Evolutionary conservation across 2,113 vertebrate species (phyloP), one percentile per base, ranked within the genome.

Genomic region (Meles meles): DNA sequence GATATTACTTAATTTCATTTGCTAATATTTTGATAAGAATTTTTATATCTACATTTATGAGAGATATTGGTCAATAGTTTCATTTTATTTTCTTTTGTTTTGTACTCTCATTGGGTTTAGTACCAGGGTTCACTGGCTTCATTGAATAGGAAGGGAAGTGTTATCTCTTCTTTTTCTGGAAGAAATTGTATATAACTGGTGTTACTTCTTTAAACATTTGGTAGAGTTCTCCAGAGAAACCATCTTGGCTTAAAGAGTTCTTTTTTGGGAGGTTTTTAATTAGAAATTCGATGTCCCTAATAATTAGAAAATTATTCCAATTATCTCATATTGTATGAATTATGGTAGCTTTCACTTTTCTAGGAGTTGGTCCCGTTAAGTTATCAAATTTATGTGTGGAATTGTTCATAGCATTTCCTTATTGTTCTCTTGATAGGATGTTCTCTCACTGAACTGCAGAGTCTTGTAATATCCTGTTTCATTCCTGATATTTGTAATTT

Each of bases 1-100:
- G 39, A 6, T 67, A 65, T 93, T 81, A 65, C 44, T 94, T 65
- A 85, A 84, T 83, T 79, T n/a, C 93, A 55, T 44, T 96, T 90
- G 52, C n/a, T 87, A 93, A 31, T 87, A 57, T 92, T 95, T 93
- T 72, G 10, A 17, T 65, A 88, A 65, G 18, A 20, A 34, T 59
- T 88, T 95, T 92, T 83, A 1, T 2, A 13, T 72, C 44, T 87
- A 17, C 90, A 37, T 59, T 94, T 21, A 39, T 88, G 21, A 88
- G 27, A 20, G 2, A 67, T 74, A 79, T 59, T 95, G 10, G 6
- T 55, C 65, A 87, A 5, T 77, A 61, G 42, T 79, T 87, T 61
- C 67, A 69, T 69, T 69, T 52, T 85, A 34, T n/a, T 71, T 34
- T 71, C 31, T 63, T 82, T 77, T 79, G 44, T 25, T 72, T 90